These are phyloP conservation scores for Psammodynastes pulverulentus DNA, from an alignment of 2,113 vertebrate species.

Conservation along the genomic window DNA sequence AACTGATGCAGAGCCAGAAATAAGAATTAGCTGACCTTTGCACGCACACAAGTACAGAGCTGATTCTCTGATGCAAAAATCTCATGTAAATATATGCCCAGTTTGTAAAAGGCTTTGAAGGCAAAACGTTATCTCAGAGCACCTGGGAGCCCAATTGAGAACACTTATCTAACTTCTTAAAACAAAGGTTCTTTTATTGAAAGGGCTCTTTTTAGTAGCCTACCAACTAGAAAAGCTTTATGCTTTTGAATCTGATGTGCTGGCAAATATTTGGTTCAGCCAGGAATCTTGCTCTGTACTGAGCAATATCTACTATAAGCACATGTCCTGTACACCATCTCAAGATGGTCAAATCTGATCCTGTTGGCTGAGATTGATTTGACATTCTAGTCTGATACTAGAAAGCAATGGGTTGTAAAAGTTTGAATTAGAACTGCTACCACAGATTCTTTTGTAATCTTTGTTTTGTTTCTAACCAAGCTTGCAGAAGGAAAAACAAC, in stretches of 20 bases:
- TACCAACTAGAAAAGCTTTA: not conserved
- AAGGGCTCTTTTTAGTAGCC: not conserved
- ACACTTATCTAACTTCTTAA: not conserved
- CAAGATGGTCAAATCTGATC: not conserved
- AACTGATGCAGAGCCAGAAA: not conserved
- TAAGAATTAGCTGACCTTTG: not conserved
- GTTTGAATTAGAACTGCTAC: not conserved
- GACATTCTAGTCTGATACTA: not conserved
- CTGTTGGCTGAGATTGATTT: not conserved
- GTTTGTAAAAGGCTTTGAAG: not conserved
- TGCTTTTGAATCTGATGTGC: not conserved
- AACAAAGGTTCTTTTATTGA: not conserved
- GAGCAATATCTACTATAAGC: not conserved
- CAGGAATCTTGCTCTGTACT: not conserved
- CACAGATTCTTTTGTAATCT: not conserved
- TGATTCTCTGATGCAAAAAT: not conserved
- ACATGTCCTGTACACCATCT: not conserved
- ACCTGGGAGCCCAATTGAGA: not conserved
- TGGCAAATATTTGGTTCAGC: not conserved
- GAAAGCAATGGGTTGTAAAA: not conserved
- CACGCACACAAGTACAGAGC: not conserved
- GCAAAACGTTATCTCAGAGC: not conserved
- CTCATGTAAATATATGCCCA: not conserved
- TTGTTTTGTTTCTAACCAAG: not conserved
- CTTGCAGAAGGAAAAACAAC: not conserved